phyloP scores from a whole-genome alignment of 1,140 invertebrate species.

The Phymastichus coffea region DNA sequence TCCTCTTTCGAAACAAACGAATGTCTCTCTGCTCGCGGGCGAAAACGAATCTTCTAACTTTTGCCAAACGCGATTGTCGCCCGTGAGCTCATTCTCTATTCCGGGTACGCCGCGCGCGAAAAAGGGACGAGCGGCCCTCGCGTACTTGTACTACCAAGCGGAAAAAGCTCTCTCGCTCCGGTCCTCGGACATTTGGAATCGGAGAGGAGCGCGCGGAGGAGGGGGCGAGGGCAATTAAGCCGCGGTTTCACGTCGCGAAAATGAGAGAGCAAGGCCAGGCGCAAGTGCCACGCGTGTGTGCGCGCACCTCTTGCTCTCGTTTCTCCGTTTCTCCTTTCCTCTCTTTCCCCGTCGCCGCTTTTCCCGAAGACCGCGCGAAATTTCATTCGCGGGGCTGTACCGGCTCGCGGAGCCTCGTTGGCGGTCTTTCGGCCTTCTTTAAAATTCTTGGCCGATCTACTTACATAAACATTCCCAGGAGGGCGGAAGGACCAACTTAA shows the following conservation, averaged over 20 bases:
- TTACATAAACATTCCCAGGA: constrained; percentile 25
- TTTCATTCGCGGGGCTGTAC: no score
- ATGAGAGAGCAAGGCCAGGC: constrained; percentile 2
- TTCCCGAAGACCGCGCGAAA: constrained; percentile 3
- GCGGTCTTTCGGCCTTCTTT: constrained; percentile 3
- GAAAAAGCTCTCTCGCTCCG: not conserved
- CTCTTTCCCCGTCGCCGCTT: not conserved
- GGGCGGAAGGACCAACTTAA: constrained; percentile 24
- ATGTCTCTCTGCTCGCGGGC: no score
- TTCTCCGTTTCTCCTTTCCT: not conserved
- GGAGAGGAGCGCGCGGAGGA: not conserved
- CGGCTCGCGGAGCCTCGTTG: not conserved
- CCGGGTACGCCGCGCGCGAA: not conserved
- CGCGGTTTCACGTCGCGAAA: constrained; percentile 36
- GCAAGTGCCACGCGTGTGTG: no score
- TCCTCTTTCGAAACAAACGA: no score
- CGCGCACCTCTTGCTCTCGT: not conserved
- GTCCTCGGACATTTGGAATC: constrained; percentile 1
- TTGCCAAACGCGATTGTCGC: constrained; percentile 15
- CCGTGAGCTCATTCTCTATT: constrained; percentile 2
- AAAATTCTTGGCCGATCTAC: constrained; percentile 12
- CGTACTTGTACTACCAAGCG: no score
- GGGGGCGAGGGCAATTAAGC: constrained; percentile 33
- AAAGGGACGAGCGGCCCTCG: no score
- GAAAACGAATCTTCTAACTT: constrained; percentile 14